Evolutionary conservation across 2,797 vertebrate genomes (phyloP).

Genomic region (Syngnathus acus): DNA sequence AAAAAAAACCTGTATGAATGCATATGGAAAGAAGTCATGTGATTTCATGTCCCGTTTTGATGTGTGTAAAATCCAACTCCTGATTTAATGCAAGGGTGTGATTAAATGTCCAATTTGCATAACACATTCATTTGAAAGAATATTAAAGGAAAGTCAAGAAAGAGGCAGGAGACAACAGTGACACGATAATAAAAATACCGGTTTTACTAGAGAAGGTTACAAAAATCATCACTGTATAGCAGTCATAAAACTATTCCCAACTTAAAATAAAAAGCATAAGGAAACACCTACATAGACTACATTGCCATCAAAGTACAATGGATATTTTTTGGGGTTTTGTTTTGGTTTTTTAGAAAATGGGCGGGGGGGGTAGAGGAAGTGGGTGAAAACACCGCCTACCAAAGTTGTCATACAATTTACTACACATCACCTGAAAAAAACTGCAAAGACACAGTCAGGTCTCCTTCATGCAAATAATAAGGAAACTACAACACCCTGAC

Average conservation of each 20-base stretch:
- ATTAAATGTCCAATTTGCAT: background rate
- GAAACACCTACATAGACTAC: constrained; percentile 76
- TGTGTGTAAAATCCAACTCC: background rate
- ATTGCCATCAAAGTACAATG: constrained; percentile 76
- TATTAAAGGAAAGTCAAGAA: constrained; percentile 40
- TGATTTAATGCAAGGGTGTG: background rate
- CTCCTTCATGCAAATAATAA: constrained; percentile 95
- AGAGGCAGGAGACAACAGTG: constrained; percentile 78
- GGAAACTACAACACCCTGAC: constrained; percentile 83
- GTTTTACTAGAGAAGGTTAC: constrained; percentile 99
- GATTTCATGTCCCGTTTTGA: background rate
- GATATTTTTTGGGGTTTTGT: constrained; percentile 25
- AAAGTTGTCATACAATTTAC: constrained; percentile 87
- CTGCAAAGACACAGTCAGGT: constrained; percentile 73
- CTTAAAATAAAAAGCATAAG: constrained; percentile 70
- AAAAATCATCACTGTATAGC: constrained; percentile 86
- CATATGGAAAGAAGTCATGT: too few species aligned
- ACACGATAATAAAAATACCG: constrained; percentile 99
- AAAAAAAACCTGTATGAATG: background rate
- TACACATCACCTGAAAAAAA: constrained; percentile 91
- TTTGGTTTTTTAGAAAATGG: constrained; percentile 62
- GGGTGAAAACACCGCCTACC: constrained; percentile 79
- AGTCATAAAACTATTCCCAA: constrained; percentile 74
- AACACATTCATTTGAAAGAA: background rate
- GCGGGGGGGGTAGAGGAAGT: constrained; percentile 15